These are phyloP conservation scores for Cheilosia scutellata DNA, from an alignment of 2,888 invertebrate genomes.

Conservation along the genomic window DNA sequence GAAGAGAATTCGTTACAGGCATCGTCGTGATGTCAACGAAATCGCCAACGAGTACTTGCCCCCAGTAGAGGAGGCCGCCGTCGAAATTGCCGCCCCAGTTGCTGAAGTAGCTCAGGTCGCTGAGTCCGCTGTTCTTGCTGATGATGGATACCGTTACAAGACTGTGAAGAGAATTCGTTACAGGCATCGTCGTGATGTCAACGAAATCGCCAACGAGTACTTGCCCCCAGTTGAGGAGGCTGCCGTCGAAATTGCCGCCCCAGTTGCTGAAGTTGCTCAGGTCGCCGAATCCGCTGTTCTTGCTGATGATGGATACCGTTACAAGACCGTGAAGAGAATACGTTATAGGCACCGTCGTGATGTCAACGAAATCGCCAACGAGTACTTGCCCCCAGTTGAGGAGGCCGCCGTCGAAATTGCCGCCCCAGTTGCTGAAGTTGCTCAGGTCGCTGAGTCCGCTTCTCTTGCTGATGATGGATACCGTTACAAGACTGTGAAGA, in stretches of 20 bases:
- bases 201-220: slow-evolving; percentile 78
- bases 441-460: slow-evolving; percentile 40
- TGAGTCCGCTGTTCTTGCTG: slow-evolving; percentile 60
- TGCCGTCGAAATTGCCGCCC: slow-evolving; percentile 29
- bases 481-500: slow-evolving; percentile 76
- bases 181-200: slow-evolving; percentile 79
- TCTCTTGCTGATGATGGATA: slow-evolving; percentile 65
- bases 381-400: slow-evolving; percentile 77
- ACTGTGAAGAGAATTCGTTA: slow-evolving; percentile 78
- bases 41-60: slow-evolving; percentile 73
- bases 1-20: slow-evolving; percentile 57
- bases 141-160: slow-evolving; percentile 83
- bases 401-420: slow-evolving; percentile 29
- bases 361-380: slow-evolving; percentile 78
- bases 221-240: slow-evolving; percentile 77
- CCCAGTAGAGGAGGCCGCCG: slow-evolving; percentile 44
- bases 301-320: slow-evolving; percentile 77
- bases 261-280: slow-evolving; percentile 35
- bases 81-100: slow-evolving; percentile 43
- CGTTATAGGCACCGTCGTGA: slow-evolving; percentile 75
- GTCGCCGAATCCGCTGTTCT: slow-evolving; percentile 29
- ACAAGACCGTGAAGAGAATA: slow-evolving; percentile 78
- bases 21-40: slow-evolving; percentile 79
- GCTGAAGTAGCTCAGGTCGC: slow-evolving; percentile 47
- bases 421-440: slow-evolving; percentile 43